Percentiles rank a stretch among this genome's conserved stretches.
Evolutionary conservation across 2,113 vertebrate species (phyloP).

Genomic region (Phrynosoma blainvillii): DNA sequence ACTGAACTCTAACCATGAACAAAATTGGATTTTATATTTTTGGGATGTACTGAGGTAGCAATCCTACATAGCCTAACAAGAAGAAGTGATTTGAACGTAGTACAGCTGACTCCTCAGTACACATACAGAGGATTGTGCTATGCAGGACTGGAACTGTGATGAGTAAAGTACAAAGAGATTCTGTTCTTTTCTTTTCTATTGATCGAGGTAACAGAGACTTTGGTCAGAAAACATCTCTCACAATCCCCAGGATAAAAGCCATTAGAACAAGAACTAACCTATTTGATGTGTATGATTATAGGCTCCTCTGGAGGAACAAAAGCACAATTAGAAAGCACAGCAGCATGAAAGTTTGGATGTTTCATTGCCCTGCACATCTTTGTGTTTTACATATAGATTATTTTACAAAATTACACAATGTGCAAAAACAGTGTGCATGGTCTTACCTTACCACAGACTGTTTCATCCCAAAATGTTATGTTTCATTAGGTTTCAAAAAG

Average conservation of each 20-base stretch:
- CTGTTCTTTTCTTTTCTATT: neutral
- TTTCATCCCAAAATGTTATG: neutral
- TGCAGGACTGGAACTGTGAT: neutral
- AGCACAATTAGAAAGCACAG: constrained; percentile 1
- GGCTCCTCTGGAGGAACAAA: constrained; percentile 8
- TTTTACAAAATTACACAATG: neutral
- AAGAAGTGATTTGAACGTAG: neutral
- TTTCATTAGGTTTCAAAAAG: neutral
- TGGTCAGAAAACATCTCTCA: constrained; percentile 4
- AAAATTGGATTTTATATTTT: neutral
- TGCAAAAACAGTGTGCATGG: neutral
- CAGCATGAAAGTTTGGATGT: neutral
- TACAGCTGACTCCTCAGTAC: neutral
- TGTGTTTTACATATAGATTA: neutral
- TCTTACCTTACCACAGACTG: neutral
- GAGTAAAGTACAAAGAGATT: neutral
- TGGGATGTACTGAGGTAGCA: neutral
- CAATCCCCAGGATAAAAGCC: neutral
- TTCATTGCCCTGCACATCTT: neutral
- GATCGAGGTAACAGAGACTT: neutral
- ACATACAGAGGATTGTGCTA: neutral
- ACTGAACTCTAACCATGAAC: neutral
- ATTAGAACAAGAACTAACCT: neutral
- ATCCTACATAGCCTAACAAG: neutral
- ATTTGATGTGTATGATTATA: constrained; percentile 12